Evolutionary conservation across 2,113 vertebrate species (phyloP), one percentile per base, ranked within the genome.

Genomic region (Scartelaos histophorus): DNA sequence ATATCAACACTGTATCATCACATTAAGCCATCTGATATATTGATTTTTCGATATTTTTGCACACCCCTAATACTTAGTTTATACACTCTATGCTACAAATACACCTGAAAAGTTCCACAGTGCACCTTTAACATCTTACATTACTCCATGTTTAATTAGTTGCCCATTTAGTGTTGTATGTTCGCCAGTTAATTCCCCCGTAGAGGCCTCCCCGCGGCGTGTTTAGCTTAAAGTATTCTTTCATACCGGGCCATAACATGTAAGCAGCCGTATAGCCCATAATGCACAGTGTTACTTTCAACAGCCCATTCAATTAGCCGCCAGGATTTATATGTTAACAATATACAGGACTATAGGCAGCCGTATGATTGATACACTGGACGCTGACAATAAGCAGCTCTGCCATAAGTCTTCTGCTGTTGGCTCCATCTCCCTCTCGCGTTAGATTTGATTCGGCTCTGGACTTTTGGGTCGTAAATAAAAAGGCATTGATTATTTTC

Each of bases 401-500:
- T 3, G 34, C 17, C 29, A 38, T 64, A 35, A 38, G 61, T 64
- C 61, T 35, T 64, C 34, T 64, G 7, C 61, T 38, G 22, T 64
- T 64, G 61, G 61, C 61, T 64, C 35, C 35, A 3, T 38, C 35
- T 7, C 64, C 5, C 43, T 43, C 19, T 7, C 21, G 11, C n/a
- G 21, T 13, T 15, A 47, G 21, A 47, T 46, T 66, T 24, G 21
- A 46, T 66, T 47, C 43, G 13, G n/a, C 64, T 65, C 35, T 43
- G 62, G 62, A 45, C 62, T 66, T 67, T 85, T 81, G 70, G 3
- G 74, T 87, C 82, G 84, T 83, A 86, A 89, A 90, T 87, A 86
- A 88, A 85, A 89, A 88, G 83, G 84, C 86, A 90, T 89, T 90
- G 89, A 90, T 91, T 90, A 89, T 91, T 90, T 89, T 92, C 88